phyloP scores from a whole-genome alignment of 1,140 invertebrate genomes.

The Sinella curviseta region DNA sequence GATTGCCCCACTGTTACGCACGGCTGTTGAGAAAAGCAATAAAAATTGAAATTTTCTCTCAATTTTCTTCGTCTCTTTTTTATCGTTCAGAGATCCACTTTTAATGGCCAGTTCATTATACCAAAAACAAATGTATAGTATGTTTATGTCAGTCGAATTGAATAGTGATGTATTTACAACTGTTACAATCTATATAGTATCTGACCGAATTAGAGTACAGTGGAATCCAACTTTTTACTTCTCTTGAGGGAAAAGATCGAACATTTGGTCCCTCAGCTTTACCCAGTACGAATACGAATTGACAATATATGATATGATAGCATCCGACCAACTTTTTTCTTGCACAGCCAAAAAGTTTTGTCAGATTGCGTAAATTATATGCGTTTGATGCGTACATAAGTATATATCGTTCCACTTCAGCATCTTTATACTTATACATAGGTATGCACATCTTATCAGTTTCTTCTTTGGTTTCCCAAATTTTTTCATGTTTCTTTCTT shows the following conservation, averaged over 20 bases:
- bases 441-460: no score
- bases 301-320: background rate
- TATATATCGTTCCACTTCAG: no score
- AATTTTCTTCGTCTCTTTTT: background rate
- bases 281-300: background rate
- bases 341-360: conserved; percentile 3
- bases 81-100: background rate
- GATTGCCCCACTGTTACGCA: no score
- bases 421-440: no score
- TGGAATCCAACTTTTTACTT: no score
- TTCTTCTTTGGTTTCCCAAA: no score
- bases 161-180: no score
- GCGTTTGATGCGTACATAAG: conserved; percentile 1
- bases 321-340: background rate
- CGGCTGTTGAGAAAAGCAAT: no score
- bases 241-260: background rate
- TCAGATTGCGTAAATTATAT: conserved; percentile 2
- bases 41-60: background rate
- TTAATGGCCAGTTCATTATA: conserved; percentile 13
- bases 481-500: no score
- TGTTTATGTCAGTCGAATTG: no score
- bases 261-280: background rate
- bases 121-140: background rate
- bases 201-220: no score
- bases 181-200: no score